Percentiles rank a stretch among this genome's conserved stretches.
phyloP scores from a whole-genome alignment of 2,888 invertebrate genomes.

The Lapara coniferarum region DNA sequence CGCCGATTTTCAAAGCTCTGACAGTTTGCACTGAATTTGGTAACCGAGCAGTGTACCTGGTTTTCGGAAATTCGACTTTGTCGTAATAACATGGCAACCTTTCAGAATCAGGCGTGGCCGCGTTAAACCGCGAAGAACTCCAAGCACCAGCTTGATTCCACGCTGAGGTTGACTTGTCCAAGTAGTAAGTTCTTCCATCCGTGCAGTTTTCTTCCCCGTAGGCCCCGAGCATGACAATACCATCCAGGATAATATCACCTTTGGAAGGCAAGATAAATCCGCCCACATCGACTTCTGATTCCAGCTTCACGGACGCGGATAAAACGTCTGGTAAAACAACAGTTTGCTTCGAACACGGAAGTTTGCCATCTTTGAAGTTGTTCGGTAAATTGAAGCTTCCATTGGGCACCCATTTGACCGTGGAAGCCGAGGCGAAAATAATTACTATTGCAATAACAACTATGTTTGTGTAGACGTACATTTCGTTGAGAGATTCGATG shows the following conservation, averaged over 20 bases:
- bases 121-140: constrained; percentile 67
- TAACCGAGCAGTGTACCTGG: constrained; percentile 55
- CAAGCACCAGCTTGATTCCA: constrained; percentile 76
- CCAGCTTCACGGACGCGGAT: constrained; percentile 54
- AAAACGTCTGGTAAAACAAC: constrained; percentile 67
- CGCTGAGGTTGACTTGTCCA: constrained; percentile 55
- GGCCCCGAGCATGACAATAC: constrained; percentile 56
- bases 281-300: constrained; percentile 51
- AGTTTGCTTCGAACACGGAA: constrained; percentile 71
- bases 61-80: constrained; percentile 64
- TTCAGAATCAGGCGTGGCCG: constrained; percentile 78
- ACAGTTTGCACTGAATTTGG: constrained; percentile 58
- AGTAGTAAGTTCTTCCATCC: constrained; percentile 58
- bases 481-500: constrained; percentile 35
- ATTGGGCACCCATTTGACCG: constrained; percentile 70
- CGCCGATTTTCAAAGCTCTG: constrained; percentile 48
- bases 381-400: constrained; percentile 63
- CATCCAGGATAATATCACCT: constrained; percentile 69
- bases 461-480: constrained; percentile 29
- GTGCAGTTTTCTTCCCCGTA: constrained; percentile 54
- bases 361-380: constrained; percentile 63
- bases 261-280: constrained; percentile 68
- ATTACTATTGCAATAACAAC: constrained; percentile 38
- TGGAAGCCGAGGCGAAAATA: constrained; percentile 47
- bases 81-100: constrained; percentile 77